These are phyloP conservation scores for Pyrocephalus nanus DNA, from an alignment of 2,797 vertebrate species.

Conservation along the genomic window DNA sequence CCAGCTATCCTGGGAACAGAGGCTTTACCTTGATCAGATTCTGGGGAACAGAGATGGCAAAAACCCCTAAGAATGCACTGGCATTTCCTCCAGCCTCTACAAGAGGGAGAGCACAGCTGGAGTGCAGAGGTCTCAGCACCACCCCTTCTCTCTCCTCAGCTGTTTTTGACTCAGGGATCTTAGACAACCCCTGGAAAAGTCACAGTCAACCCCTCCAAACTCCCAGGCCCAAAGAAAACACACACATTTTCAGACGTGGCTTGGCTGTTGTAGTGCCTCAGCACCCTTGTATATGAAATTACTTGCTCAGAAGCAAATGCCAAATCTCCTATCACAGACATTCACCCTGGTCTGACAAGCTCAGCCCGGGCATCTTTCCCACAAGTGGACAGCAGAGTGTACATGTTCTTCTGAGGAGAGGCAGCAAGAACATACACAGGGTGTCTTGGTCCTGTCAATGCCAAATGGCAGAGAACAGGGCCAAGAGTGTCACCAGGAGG, in stretches of 20 bases:
- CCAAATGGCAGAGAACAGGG: background rate
- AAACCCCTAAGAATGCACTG: rapidly evolving
- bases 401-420: background rate
- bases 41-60: background rate
- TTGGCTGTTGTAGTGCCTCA: background rate
- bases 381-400: background rate
- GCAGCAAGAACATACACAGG: background rate
- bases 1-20: background rate
- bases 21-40: background rate
- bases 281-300: background rate
- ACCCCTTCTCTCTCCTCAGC: background rate
- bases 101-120: background rate
- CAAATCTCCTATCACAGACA: background rate
- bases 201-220: background rate
- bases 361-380: background rate
- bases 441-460: background rate
- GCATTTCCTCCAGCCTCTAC: background rate
- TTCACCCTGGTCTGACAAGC: background rate
- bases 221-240: background rate
- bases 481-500: background rate
- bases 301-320: background rate
- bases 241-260: background rate
- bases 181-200: background rate
- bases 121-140: background rate
- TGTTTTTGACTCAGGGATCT: background rate